These are phyloP conservation scores for Anhinga rufa DNA, from an alignment of 2,113 vertebrate species.

Conservation along the genomic window DNA sequence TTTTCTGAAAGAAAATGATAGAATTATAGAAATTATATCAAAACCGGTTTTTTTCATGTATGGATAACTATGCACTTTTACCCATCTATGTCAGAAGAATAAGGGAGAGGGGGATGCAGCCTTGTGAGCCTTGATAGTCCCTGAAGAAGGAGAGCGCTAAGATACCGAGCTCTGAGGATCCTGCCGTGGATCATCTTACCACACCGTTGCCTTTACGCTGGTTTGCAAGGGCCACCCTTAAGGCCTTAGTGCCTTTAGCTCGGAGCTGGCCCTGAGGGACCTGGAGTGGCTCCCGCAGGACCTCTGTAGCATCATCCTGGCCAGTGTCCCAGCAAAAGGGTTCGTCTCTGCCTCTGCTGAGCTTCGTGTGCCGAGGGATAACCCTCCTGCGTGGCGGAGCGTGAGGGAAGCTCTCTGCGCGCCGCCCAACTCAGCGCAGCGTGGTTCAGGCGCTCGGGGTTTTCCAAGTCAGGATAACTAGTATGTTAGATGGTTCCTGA, in stretches of 20 bases:
- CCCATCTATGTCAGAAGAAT: background rate
- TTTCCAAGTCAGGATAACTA: background rate
- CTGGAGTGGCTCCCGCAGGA: background rate
- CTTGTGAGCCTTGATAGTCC: background rate
- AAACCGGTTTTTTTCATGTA: background rate
- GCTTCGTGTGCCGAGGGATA: background rate
- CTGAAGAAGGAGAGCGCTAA: background rate
- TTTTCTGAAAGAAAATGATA: background rate
- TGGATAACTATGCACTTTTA: background rate
- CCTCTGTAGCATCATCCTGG: background rate
- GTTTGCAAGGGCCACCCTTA: too few relatives aligned
- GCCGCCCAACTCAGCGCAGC: fast-evolving
- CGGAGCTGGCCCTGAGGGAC: background rate
- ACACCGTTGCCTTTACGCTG: fast-evolving
- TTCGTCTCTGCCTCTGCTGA: background rate
- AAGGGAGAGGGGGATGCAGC: background rate
- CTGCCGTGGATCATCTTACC: background rate
- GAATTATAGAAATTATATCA: background rate
- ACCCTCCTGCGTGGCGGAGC: too few relatives aligned
- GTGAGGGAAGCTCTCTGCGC: fast-evolving
- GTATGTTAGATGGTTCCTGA: background rate
- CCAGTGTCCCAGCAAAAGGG: background rate
- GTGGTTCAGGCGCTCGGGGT: background rate
- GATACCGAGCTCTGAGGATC: background rate
- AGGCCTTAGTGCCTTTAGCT: background rate